Base-by-base conservation (phyloP, 2,113 vertebrate genomes). In the Donacobius atricapilla region DNA sequence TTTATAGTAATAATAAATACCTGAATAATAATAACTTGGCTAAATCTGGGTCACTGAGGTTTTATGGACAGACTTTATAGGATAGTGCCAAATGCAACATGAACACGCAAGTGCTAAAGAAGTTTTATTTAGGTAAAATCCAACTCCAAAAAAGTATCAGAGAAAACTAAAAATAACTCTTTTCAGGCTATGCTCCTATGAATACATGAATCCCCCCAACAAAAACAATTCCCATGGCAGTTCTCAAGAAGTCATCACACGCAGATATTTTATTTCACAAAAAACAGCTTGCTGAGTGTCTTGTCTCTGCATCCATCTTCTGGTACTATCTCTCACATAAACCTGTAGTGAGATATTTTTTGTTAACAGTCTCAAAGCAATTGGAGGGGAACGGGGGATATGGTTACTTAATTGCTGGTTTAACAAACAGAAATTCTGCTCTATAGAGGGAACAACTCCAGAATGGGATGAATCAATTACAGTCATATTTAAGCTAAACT, bases 1-100 rank as follows among this genome's bases (percentile, higher is more conserved):
- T 94, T 65, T 27, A 13, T 6, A 25, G 75, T 42, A 95, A 95
- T 87, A 93, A 97, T 70, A 95, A 98, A 98, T 94, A 95, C 78
- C 58, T 88, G 89, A 95, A 93, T 78, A 92, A 83, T 69, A 94
- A 88, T 35, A 93, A 92, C 64, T 91, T 94, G 95, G 89, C 89
- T 96, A 80, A 89, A 91, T 71, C 28, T 47, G 39, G 44, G 56
- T 47, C 70, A 83, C 76, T 92, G 64, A 92, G 75, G 37, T 80
- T 96, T 96, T 95, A 92, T 31, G 44, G 72, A 93, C 56, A 91
- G 84, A 84, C 35, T 81, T 57, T 57, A 54, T 40, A 61, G 56
- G 72, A 78, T 6, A 9, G 39, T 77, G 95, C 89, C 92, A 97
- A 97, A 69, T 44, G 87, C 92, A 95, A 97, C 83, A 89, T 35